phyloP scores from a whole-genome alignment of 2,888 invertebrate genomes.

The Phengaris alcon region DNA sequence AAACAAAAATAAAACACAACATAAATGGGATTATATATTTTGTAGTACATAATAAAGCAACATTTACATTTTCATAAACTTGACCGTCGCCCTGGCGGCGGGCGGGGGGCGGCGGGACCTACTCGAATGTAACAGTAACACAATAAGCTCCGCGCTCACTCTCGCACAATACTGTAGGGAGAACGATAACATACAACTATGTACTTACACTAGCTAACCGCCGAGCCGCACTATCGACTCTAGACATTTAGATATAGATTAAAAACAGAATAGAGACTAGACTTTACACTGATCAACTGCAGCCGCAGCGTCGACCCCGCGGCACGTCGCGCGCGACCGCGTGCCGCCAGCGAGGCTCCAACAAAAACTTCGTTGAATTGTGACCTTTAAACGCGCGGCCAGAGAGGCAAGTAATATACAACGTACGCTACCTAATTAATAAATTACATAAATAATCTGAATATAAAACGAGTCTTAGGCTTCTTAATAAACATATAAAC shows the following conservation, averaged over 20 bases:
- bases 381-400: slow-evolving; percentile 46
- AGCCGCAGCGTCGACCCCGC: slow-evolving; percentile 49
- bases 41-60: slow-evolving; percentile 79
- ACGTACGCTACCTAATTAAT: slow-evolving; percentile 70
- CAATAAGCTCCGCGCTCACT: slow-evolving; percentile 47
- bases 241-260: slow-evolving; percentile 73
- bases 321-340: slow-evolving; percentile 41
- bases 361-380: slow-evolving; percentile 38
- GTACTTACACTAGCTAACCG: slow-evolving; percentile 75
- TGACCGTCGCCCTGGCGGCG: slow-evolving; percentile 58
- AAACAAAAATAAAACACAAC: slow-evolving; percentile 57
- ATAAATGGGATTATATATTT: slow-evolving; percentile 78
- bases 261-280: slow-evolving; percentile 80
- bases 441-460: slow-evolving; percentile 78
- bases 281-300: slow-evolving; percentile 79
- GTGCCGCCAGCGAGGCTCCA: slow-evolving; percentile 2
- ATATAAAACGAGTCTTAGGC: slow-evolving; percentile 77
- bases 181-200: slow-evolving; percentile 76
- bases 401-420: slow-evolving; percentile 51
- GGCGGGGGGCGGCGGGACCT: slow-evolving; percentile 63
- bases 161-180: slow-evolving; percentile 71
- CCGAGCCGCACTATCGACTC: slow-evolving; percentile 74
- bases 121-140: slow-evolving; percentile 78
- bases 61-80: slow-evolving; percentile 77
- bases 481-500: slow-evolving; percentile 50